Percentiles rank a stretch among this genome's conserved stretches.
Conservation (phyloP, 2,888 invertebrate species). For the Coelopa pilipes region DNA sequence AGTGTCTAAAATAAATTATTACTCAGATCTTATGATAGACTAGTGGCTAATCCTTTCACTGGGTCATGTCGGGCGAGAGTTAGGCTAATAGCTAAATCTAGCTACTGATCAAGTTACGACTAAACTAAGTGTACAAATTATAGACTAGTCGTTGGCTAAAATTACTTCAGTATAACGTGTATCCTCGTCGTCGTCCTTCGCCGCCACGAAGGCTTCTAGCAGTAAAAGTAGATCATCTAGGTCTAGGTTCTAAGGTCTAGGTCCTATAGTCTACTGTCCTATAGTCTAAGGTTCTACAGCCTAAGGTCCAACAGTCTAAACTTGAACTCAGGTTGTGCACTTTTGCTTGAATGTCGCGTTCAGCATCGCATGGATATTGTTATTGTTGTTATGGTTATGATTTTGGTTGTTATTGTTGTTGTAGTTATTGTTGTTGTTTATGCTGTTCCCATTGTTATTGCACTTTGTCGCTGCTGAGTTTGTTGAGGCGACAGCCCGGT, state of each 20-base stretch:
- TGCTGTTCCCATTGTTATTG: constrained; percentile 37
- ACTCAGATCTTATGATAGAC: neutral
- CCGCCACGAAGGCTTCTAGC: too few relatives aligned
- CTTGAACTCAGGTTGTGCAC: constrained; percentile 56
- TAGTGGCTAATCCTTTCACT: neutral
- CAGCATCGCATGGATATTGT: constrained; percentile 49
- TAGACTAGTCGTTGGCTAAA: neutral
- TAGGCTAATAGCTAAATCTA: too few relatives aligned
- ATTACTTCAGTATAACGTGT: neutral
- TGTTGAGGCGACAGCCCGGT: constrained; percentile 29
- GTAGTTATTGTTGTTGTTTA: constrained; percentile 47
- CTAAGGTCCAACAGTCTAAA: too few relatives aligned
- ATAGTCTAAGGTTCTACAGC: too few relatives aligned
- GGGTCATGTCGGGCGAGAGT: too few relatives aligned
- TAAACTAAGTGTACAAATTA: too few relatives aligned
- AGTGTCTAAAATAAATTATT: constrained; percentile 2
- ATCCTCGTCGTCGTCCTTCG: neutral
- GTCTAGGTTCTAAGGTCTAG: too few relatives aligned
- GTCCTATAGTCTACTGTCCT: too few relatives aligned
- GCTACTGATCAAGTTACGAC: too few relatives aligned
- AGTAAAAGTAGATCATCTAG: too few relatives aligned
- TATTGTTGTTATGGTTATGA: constrained; percentile 46
- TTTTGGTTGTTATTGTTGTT: constrained; percentile 38
- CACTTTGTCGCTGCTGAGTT: constrained; percentile 46
- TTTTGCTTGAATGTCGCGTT: constrained; percentile 64